A percentile compares a stretch with the other conserved stretches of the same genome.
Evolutionary conservation across 2,888 invertebrate genomes (phyloP).

Genomic region (Nymphalis polychloros): DNA sequence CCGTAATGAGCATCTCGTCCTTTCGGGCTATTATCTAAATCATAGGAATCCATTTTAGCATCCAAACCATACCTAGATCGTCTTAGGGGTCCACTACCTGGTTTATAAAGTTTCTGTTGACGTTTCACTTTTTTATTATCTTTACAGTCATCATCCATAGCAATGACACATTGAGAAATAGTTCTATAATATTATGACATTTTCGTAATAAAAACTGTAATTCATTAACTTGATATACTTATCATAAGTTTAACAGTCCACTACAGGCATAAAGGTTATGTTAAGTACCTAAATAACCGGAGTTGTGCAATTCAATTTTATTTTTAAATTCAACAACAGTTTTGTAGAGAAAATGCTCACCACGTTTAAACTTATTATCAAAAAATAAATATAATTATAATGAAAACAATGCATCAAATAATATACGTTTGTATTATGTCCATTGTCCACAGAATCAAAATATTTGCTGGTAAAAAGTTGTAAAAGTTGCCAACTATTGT

Average conservation of each 20-base stretch:
- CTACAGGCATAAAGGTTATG: constrained; percentile 62
- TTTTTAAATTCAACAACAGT: constrained; percentile 11
- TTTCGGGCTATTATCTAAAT: constrained; percentile 59
- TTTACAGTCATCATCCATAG: constrained; percentile 81
- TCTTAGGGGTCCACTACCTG: constrained; percentile 88
- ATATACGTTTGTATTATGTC: constrained; percentile 43
- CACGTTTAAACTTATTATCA: constrained; percentile 36
- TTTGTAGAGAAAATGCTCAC: constrained; percentile 14
- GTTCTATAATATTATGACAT: constrained; percentile 54
- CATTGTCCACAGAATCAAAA: constrained; percentile 39
- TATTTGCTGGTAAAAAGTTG: not conserved
- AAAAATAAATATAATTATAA: constrained; percentile 39
- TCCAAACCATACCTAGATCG: constrained; percentile 84
- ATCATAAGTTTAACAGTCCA: constrained; percentile 33
- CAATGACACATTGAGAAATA: constrained; percentile 59
- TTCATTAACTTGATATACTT: constrained; percentile 25
- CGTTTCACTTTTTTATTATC: constrained; percentile 84
- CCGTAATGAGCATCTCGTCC: constrained; percentile 64
- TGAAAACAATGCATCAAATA: constrained; percentile 46
- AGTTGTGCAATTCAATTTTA: constrained; percentile 33
- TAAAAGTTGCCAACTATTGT: no score
- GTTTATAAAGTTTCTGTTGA: constrained; percentile 87
- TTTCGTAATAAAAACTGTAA: constrained; percentile 38
- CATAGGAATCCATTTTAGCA: constrained; percentile 77
- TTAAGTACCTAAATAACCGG: constrained; percentile 51